Conservation (phyloP, 2,888 invertebrate genomes). For the Cephus spinipes region DNA sequence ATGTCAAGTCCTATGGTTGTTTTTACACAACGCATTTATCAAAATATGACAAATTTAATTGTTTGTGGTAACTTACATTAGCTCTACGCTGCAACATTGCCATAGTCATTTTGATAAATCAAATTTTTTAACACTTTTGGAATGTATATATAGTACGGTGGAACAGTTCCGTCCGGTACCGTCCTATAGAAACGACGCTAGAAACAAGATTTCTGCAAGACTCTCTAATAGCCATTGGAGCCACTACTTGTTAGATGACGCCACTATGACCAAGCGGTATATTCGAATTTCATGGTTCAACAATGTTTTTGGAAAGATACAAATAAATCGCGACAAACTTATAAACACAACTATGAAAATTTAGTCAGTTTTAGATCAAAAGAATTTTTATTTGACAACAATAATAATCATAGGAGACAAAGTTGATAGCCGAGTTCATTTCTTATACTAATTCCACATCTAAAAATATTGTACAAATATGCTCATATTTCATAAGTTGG, state of each 20-base stretch:
- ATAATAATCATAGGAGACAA: not conserved
- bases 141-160: not conserved
- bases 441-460: not conserved
- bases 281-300: not conserved
- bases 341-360: not conserved
- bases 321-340: not conserved
- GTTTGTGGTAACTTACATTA: slow-evolving; percentile 71
- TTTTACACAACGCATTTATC: not conserved
- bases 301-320: not conserved
- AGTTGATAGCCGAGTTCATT: not conserved
- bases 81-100: slow-evolving; percentile 79
- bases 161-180: not conserved
- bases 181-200: not conserved
- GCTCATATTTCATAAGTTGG: not conserved
- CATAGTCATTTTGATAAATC: slow-evolving; percentile 69
- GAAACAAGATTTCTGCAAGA: not conserved
- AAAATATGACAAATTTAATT: not conserved
- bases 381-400: not conserved
- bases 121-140: not conserved
- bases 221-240: not conserved
- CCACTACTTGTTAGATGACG: not conserved
- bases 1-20: not conserved
- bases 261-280: not conserved
- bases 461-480: not conserved
- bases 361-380: not conserved